Evolutionary conservation across 2,797 vertebrate genomes (phyloP).

Genomic region (Melopsittacus undulatus): DNA sequence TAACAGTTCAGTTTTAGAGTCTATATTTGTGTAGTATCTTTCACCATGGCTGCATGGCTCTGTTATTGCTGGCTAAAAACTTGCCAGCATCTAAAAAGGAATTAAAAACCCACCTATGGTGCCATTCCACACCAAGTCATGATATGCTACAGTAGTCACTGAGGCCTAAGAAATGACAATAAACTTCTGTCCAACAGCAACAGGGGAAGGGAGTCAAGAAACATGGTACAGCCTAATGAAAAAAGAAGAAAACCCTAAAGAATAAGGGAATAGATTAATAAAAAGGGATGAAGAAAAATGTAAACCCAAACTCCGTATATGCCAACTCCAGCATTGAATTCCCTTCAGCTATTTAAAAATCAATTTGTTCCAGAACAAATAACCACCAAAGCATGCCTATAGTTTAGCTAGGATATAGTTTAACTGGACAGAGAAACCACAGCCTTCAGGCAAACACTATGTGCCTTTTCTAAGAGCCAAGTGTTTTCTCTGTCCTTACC

Average conservation of each 20-base stretch:
- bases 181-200: neutral
- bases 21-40: neutral
- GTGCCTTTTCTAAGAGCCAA: neutral
- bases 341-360: conserved; percentile 59
- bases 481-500: conserved; percentile 7
- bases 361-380: conserved; percentile 54
- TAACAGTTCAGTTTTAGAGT: neutral
- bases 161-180: conserved; percentile 14
- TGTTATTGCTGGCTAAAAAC: conserved; percentile 6
- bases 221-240: neutral
- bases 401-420: conserved; percentile 23
- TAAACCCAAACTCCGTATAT: neutral
- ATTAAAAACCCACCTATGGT: neutral
- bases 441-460: conserved; percentile 20
- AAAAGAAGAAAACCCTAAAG: neutral
- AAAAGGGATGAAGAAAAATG: neutral
- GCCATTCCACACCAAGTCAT: neutral
- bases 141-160: neutral
- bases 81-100: neutral
- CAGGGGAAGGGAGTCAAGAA: neutral
- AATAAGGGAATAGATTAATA: neutral
- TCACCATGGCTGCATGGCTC: neutral
- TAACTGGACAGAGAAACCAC: conserved; percentile 8
- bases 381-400: conserved; percentile 27
- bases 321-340: conserved; percentile 46